Base-by-base conservation (phyloP, 1,140 invertebrate species). In the Drosophila elegans region DNA sequence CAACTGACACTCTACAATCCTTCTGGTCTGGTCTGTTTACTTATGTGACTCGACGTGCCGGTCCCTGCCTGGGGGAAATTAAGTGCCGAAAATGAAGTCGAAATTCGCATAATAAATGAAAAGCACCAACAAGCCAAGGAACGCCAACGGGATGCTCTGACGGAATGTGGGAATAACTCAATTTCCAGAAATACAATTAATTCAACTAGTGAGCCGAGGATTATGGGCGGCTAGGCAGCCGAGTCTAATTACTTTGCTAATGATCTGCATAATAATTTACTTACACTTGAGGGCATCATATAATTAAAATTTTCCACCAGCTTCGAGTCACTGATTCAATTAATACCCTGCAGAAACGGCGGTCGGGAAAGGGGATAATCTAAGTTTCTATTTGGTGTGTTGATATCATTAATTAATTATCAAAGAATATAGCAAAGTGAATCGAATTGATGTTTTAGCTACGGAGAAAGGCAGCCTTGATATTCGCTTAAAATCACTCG, bases 181-280 rank as follows among this genome's bases (percentile, higher is more conserved):
- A 88, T 88, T 88, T 89, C 69, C 63, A 68, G 56, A 60, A 71
- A 85, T 67, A 78, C 52, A 85, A 85, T 85, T 85, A 85, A 80
- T 66, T 83, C 76, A 62, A 67, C 69, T 75, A 62, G 71, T 71
- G 71, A 66, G 63, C 45, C 60, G 46, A 63, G 39, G 73, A 60
- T 63, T 59, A 36, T 55, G 45, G 51, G 52, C 39, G 45, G 34
- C 7, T 13, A 38, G 46, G 52, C 52, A 16, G 51, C 63, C 21
- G 42, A 16, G 57, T 34, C 71, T 80, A 67, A 88, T 88, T 88
- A 83, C 79, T 76, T 57, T 76, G 83, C 75, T 83, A 88, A 89
- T 89, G 83, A 88, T 89, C 76, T 89, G 73, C 84, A 89, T 83
- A 79, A 74, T 88, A 83, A 83, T 83, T 88, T 60, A 44, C 79